phyloP scores from a whole-genome alignment of 2,113 vertebrate genomes.

The Echinops telfairi region DNA sequence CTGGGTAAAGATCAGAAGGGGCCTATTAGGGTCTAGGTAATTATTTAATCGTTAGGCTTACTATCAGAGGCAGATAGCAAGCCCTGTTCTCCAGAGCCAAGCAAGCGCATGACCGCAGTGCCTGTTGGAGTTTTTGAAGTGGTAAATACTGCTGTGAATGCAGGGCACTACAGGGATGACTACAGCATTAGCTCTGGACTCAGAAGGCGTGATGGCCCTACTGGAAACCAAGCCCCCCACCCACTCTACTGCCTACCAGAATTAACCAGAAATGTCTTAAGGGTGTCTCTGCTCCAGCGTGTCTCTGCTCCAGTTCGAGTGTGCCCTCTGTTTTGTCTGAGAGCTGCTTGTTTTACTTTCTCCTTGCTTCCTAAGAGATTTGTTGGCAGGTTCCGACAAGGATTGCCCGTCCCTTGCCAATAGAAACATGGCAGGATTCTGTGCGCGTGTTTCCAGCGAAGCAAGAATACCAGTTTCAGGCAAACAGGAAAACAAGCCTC shows the following conservation, averaged over 20 bases:
- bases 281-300: background rate
- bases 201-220: slow-evolving; percentile 46
- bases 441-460: slow-evolving; percentile 83
- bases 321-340: slow-evolving; percentile 85
- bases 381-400: slow-evolving; percentile 87
- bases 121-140: background rate
- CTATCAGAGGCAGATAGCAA: background rate
- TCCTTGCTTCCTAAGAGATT: slow-evolving; percentile 85
- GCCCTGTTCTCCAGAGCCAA: background rate
- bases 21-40: background rate
- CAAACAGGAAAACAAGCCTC: slow-evolving; percentile 88
- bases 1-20: background rate
- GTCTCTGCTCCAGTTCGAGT: slow-evolving; percentile 67
- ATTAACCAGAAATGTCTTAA: slow-evolving; percentile 22
- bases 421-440: slow-evolving; percentile 87
- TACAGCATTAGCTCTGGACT: background rate
- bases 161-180: background rate
- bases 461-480: slow-evolving; percentile 83
- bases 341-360: slow-evolving; percentile 84
- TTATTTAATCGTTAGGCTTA: background rate
- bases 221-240: background rate
- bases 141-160: background rate
- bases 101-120: background rate
- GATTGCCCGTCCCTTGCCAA: slow-evolving; percentile 86
- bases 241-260: background rate